Evolutionary conservation across 2,888 invertebrate species (phyloP), one percentile per base, ranked within the genome.

Genomic region (Pollenia labialis): DNA sequence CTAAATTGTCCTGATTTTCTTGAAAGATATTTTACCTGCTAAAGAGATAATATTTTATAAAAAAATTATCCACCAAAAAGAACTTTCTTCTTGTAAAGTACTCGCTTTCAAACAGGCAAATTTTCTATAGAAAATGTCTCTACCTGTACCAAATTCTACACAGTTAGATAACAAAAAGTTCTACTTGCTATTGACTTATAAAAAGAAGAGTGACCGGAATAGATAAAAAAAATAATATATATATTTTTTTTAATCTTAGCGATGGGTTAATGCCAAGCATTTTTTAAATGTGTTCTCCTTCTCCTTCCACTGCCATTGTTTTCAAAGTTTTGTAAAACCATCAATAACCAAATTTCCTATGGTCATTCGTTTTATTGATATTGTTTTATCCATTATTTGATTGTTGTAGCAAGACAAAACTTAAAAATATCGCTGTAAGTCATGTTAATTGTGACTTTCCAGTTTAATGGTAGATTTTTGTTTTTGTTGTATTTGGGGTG

Each of bases 361-460:
- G 48, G 66, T 54, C 71, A 77, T 77, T 76, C 16, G 64, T 83
- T 83, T 86, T 80, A 82, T 71, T 83, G 83, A 80, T 86, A 83
- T 86, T 32, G 32, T 32, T 69, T 75, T 83, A 52, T 42, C 64
- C 81, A 87, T 81, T 81, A 84, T 87, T 84, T 81, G 83, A 84
- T 87, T 87, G 68, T 84, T 23, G 64, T 80, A 40, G 44, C 50
- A 32, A 72, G 46, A 18, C 66, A 74, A 62, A 18, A 23, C 23
- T 2, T 52, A 68, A 50, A 54, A 62, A 50, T 52, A 66, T 58
- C 23, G 72, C 84, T 62, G 44, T 44, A 81, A 86, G 82, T 79
- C 77, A 79, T 76, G 66, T 75, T 72, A 83, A 82, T 77, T 81
- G 77, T 80, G 81, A 62, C 60, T 81, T 72, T 60, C 77, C 76